Evolutionary conservation across 2,888 invertebrate genomes (phyloP).

Genomic region (Dinocampus coccinellae): DNA sequence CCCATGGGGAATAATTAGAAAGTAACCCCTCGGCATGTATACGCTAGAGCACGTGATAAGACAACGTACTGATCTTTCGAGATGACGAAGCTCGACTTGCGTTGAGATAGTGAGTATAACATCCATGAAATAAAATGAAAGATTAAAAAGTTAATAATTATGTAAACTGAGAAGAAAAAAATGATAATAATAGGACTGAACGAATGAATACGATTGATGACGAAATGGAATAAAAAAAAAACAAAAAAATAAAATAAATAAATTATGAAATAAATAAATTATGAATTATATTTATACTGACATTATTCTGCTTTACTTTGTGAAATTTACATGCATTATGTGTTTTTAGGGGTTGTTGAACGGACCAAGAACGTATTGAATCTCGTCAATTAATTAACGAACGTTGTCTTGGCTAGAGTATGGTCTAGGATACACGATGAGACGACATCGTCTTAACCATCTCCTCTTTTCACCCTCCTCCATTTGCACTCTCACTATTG

Average conservation of each 20-base stretch:
- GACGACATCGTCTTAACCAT: constrained; percentile 20
- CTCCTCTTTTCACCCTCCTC: constrained; percentile 17
- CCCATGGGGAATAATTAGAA: constrained; percentile 66
- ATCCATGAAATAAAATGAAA: constrained; percentile 27
- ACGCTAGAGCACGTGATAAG: constrained; percentile 26
- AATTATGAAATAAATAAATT: background rate
- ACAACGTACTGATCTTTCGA: constrained; percentile 13
- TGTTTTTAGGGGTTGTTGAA: constrained; percentile 4
- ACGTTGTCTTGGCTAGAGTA: constrained; percentile 48
- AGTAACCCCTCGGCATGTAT: constrained; percentile 53
- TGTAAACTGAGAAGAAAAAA: background rate
- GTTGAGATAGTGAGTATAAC: constrained; percentile 19
- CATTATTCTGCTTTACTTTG: background rate
- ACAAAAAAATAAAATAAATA: no score
- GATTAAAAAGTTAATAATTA: background rate
- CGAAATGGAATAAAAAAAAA: no score
- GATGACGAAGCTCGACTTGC: constrained; percentile 5
- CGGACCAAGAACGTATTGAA: constrained; percentile 15
- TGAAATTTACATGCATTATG: background rate
- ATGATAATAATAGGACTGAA: background rate
- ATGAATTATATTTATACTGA: background rate
- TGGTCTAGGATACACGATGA: constrained; percentile 28
- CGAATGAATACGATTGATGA: no score
- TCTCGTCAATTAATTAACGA: constrained; percentile 65
- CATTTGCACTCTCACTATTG: constrained; percentile 31